Percentiles rank a stretch among this genome's conserved stretches.
phyloP scores from a whole-genome alignment of 2,797 vertebrate species.

The Sphenodon punctatus region DNA sequence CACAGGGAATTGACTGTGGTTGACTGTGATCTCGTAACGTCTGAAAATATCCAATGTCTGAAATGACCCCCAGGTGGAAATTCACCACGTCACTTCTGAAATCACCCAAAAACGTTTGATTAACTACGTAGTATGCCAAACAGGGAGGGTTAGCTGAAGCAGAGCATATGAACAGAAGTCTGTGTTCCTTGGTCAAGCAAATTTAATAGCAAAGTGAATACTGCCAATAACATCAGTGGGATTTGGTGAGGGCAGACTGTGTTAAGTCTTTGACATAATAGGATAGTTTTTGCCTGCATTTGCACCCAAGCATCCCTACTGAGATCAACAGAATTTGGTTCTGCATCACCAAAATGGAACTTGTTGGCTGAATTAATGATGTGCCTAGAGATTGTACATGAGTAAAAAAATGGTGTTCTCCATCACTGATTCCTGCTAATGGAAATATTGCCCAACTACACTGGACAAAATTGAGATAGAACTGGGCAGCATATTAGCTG shows the following conservation, averaged over 20 bases:
- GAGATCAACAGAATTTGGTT: background rate
- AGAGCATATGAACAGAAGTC: background rate
- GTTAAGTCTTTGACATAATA: background rate
- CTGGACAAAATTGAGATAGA: background rate
- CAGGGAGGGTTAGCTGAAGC: background rate
- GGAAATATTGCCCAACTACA: background rate
- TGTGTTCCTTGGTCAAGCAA: background rate
- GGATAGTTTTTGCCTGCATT: background rate
- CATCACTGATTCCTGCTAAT: background rate
- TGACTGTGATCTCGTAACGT: too few relatives aligned
- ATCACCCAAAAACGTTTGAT: rapidly evolving
- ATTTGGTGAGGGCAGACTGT: background rate
- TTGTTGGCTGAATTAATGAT: too few relatives aligned
- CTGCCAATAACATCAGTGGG: background rate
- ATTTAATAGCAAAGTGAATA: background rate
- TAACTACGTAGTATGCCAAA: background rate
- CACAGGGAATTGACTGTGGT: too few relatives aligned
- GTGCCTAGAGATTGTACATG: background rate
- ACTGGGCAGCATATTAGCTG: background rate
- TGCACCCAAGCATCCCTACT: rapidly evolving
- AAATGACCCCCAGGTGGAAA: too few relatives aligned
- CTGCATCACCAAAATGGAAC: background rate
- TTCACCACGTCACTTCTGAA: too few relatives aligned
- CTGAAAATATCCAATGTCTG: too few relatives aligned
- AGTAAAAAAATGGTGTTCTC: background rate